Percentiles rank a stretch among this genome's conserved stretches.
Conservation (phyloP, 2,888 invertebrate genomes). For the Drosophila pullipes region DNA sequence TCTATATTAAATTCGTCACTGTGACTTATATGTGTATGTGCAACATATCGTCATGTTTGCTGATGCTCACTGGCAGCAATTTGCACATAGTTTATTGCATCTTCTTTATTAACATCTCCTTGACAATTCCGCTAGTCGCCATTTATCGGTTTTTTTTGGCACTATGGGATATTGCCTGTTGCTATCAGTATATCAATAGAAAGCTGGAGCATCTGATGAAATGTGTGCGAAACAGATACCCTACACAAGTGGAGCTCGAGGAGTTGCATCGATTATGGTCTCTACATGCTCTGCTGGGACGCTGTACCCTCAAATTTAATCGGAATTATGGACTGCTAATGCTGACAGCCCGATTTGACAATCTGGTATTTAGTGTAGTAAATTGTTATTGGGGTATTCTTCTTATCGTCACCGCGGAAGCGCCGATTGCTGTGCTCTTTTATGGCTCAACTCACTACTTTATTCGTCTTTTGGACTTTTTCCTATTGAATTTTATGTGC, state of each 20-base stretch:
- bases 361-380: slow-evolving; percentile 28
- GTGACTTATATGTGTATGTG: neutral
- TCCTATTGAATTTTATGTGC: slow-evolving; percentile 52
- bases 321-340: slow-evolving; percentile 38
- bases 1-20: neutral
- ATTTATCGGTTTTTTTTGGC: slow-evolving; percentile 50
- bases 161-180: slow-evolving; percentile 54
- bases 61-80: rapidly evolving
- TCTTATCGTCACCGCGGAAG: neutral
- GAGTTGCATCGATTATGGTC: slow-evolving; percentile 51
- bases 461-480: slow-evolving; percentile 43
- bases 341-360: slow-evolving; percentile 46
- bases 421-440: neutral
- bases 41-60: neutral
- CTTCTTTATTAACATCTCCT: slow-evolving; percentile 16
- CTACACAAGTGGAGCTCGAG: neutral
- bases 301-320: slow-evolving; percentile 26
- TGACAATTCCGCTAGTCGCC: slow-evolving; percentile 43
- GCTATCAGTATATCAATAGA: slow-evolving; percentile 44
- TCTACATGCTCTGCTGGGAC: slow-evolving; percentile 38
- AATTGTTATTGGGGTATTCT: slow-evolving; percentile 44
- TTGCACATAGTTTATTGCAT: rapidly evolving
- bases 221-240: neutral
- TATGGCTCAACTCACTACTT: neutral
- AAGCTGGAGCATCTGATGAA: slow-evolving; percentile 16